Base-by-base conservation (phyloP, 2,113 vertebrate genomes). In the Terrapene triunguis region DNA sequence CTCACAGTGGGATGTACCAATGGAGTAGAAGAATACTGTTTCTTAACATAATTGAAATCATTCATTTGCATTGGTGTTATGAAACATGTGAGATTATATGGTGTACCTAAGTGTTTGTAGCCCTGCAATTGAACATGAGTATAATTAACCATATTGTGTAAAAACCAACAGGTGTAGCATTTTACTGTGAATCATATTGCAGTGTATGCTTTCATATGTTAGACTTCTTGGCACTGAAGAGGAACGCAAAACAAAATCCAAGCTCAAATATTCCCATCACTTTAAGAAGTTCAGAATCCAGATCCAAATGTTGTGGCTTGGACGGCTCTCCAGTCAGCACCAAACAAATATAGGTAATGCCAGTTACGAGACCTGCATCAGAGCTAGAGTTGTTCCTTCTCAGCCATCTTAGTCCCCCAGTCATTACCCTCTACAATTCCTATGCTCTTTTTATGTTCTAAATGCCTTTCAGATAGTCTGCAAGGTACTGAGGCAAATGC, bases 21-120 rank as follows among this genome's bases (percentile, higher is more conserved):
- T 11, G 48, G 44, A 10, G 27, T 22, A 48, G 8, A 38, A n/a
- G 65, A 65, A 54, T 0, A 65, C 8, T 53, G 48, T 50, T 32
- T 80, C 4, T 32, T 10, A 57, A 16, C 11, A 5, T 9, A 65
- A 50, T 3, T 35, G 7, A 57, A 84, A 12, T 1, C 0, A 69
- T 35, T 47, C 24, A 27, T 5, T 2, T 21, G 27, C 89, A 35
- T 44, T 55, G 42, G 14, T 62, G 25, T 69, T 69, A 42, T 29
- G 10, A 72, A 8, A 90, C 12, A 6, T 47, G 8, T 5, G 35
- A 16, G 74, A 81, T 59, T 59, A 79, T 80, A 62, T n/a, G 48
- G 14, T 47, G 90, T 91, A 72, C 0, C 0, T 35, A 80, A 8
- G 21, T 38, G 79, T 10, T 47, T 2, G 11, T 27, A 72, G n/a